Evolutionary conservation across 2,113 vertebrate genomes (phyloP).

Genomic region (chimpanzee (Pan troglodytes)): NHGRI_mPanTro3-v2.1_pri NC_072401.2:156630501-156631000

Average conservation of each 20-base stretch:
- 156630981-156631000: not conserved
- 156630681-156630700: not conserved
- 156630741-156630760: constrained; percentile 17
- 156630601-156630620: not conserved
- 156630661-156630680: not conserved
- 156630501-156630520: not conserved
- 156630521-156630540: not conserved
- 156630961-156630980: not conserved
- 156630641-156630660: not conserved
- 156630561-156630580: not conserved
- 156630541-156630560: not conserved
- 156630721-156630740: not conserved
- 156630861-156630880: constrained; percentile 82
- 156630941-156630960: not conserved
- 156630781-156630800: constrained; percentile 7
- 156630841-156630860: constrained; percentile 69
- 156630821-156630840: constrained; percentile 71
- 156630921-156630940: constrained; percentile 60
- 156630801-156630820: not conserved
- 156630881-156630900: constrained; percentile 84
- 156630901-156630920: constrained; percentile 85
- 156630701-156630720: not conserved
- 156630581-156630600: not conserved
- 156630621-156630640: not conserved
- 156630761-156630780: constrained; percentile 49